phyloP scores from a whole-genome alignment of 2,888 invertebrate genomes.

The Allophyes oxyacanthae region DNA sequence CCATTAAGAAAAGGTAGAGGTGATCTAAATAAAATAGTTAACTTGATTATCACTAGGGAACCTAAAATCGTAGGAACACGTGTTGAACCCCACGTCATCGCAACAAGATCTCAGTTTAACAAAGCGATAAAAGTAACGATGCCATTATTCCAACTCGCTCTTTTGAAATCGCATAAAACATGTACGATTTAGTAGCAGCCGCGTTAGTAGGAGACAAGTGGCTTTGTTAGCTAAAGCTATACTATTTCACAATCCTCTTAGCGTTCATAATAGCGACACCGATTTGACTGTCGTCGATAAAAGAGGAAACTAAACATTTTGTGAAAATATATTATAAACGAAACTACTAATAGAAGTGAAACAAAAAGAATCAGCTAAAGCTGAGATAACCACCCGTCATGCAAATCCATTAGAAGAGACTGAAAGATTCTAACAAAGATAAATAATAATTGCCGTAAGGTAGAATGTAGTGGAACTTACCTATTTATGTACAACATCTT shows the following conservation, averaged over 20 bases:
- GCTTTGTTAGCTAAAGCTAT: conserved; percentile 10
- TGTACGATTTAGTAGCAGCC: conserved; percentile 54
- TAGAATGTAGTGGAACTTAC: no score
- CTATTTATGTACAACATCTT: no score
- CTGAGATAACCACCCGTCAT: no score
- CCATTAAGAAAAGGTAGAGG: background rate
- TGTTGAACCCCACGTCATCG: conserved; percentile 7
- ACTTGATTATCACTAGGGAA: background rate
- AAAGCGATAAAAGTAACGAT: conserved; percentile 55
- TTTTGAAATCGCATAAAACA: conserved; percentile 61
- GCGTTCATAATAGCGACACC: background rate
- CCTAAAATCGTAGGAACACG: conserved; percentile 2
- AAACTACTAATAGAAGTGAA: background rate
- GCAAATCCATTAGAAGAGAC: no score
- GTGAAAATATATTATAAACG: no score
- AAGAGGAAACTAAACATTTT: no score
- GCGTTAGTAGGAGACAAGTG: conserved; percentile 31
- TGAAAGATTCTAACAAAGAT: no score
- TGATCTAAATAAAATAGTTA: background rate
- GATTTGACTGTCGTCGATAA: no score
- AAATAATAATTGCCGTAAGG: no score
- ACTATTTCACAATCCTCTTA: conserved; percentile 14
- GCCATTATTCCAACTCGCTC: conserved; percentile 54
- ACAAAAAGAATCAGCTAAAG: background rate
- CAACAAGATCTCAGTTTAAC: conserved; percentile 39